Base-by-base conservation (phyloP, 2,113 vertebrate genomes). In the Ardeotis arabs region DNA sequence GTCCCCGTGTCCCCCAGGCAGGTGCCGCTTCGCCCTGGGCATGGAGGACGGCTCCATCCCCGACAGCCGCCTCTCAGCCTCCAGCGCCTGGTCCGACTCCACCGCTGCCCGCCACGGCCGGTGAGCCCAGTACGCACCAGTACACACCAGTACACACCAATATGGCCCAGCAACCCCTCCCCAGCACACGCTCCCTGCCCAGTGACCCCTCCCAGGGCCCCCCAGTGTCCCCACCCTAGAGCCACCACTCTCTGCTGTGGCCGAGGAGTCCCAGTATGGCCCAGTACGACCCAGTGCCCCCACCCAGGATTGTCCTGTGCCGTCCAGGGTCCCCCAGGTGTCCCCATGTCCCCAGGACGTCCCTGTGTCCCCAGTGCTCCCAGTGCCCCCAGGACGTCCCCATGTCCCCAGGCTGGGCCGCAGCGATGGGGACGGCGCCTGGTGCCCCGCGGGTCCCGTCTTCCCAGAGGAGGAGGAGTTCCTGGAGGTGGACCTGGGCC, bases 51-150 rank as follows among this genome's bases (percentile, higher is more conserved):
- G 99, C 37, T 98, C 98, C 94, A 99, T 99, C 92, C 98, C 98
- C 2, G 99, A 99, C 96, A 98, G 98, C 66, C 99, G 98, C 96
- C 98, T 99, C 96, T 98, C 98, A 2, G 99, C 99, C 58, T 99
- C 99, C 84, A 99, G 99, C 33, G 97, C 99, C 84, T 99, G 99
- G 99, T 99, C 99, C 2, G 99, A 99, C 89, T 99, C 99, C 56
- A 99, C 99, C 0, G 99, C 99, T 14, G 99, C 99, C 90, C 99
- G 98, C 91, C 99, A 99, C 56, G 99, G 98, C 98, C 98, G 99
- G 99, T 99, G 63, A 93, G 74, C 28, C 52, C 76, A 58, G 59
- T 52, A 20, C 13, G 6, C 12, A 35, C 76, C 76, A n/a, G 66
- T 69, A 31, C 2, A 31, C 8, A 55, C 85, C 55, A 69, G 66